A percentile compares a stretch with the other conserved stretches of the same genome.
Evolutionary conservation across 2,113 vertebrate genomes (phyloP).

Genomic region (Dicentrarchus labrax): DNA sequence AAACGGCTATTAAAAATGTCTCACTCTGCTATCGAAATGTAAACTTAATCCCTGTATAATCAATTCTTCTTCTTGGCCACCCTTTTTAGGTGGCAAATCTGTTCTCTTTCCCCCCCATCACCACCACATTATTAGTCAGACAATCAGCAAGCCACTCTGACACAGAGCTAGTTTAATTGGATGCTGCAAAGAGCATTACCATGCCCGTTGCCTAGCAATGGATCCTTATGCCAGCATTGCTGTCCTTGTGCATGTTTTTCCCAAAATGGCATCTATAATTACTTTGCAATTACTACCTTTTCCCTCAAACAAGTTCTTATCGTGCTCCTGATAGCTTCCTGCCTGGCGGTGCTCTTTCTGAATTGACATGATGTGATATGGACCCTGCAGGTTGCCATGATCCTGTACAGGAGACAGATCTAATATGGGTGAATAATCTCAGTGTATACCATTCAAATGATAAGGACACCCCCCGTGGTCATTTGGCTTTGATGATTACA

Average conservation of each 20-base stretch:
- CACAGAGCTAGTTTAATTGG: conserved; percentile 79
- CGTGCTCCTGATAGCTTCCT: conserved; percentile 18
- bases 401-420: conserved; percentile 15
- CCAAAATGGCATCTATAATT: conserved; percentile 77
- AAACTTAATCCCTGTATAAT: conserved; percentile 59
- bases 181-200: conserved; percentile 69
- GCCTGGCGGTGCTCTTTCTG: conserved; percentile 13
- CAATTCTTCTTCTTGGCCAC: conserved; percentile 65
- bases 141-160: conserved; percentile 79
- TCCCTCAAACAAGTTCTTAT: conserved; percentile 59
- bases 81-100: conserved; percentile 75
- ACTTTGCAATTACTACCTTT: conserved; percentile 78
- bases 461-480: conserved; percentile 39
- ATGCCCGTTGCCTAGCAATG: conserved; percentile 83
- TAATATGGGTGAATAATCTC: background rate
- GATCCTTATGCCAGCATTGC: conserved; percentile 58
- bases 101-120: conserved; percentile 47
- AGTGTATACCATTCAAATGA: conserved; percentile 21
- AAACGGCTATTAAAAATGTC: conserved; percentile 42
- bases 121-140: conserved; percentile 71
- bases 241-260: conserved; percentile 62
- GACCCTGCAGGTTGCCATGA: conserved; percentile 19
- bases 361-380: conserved; percentile 44
- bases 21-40: conserved; percentile 30
- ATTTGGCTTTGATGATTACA: conserved; percentile 38